Evolutionary conservation across 2,888 invertebrate genomes (phyloP), one percentile per base, ranked within the genome.

Genomic region (Pherbina coryleti): DNA sequence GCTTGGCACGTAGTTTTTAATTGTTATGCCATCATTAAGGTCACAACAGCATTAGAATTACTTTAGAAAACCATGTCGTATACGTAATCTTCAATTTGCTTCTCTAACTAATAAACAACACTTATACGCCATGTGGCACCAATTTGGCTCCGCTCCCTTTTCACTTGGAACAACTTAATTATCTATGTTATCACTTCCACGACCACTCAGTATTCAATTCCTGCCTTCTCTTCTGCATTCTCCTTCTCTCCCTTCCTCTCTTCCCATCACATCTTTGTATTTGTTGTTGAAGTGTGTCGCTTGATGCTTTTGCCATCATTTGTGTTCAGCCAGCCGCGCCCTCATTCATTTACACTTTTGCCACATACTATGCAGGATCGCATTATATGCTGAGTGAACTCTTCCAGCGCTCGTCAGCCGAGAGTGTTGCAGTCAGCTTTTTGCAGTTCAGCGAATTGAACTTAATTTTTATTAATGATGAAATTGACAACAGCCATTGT

Each of bases 361-460:
- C 53, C 44, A 5, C 5, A 22, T 28, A 60, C 4, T 14, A 22
- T 60, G 60, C 28, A 67, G 44, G 34, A 37, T 37, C 67, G 44
- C 44, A 67, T 44, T 67, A 67, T 37, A 37, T 67, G 34, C 25
- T 19, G 57, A 60, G 19, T 55, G 55, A 55, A 55, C 55, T 22
- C 19, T 5, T 22, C 11, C 19, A 3, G 53, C 31, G 31, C 64
- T 60, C 60, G 8, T 28, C n/a, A n/a, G 11, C 8, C 3, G 22
- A 8, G n/a, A 70, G 28, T 70, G 28, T 70, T 28, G 51, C 17
- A 72, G 14, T 37, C 44, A 57, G 49, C 25, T 31, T 62, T 73
- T 62, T 73, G 67, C 73, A 62, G 73, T 73, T 73, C 73, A 62
- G 37, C 44, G 73, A 73, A 73, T 73, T 28, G 62, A 73, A 62